A percentile compares a stretch with the other conserved stretches of the same genome.
phyloP scores from a whole-genome alignment of 2,113 vertebrate species.

The Talpa occidentalis region DNA sequence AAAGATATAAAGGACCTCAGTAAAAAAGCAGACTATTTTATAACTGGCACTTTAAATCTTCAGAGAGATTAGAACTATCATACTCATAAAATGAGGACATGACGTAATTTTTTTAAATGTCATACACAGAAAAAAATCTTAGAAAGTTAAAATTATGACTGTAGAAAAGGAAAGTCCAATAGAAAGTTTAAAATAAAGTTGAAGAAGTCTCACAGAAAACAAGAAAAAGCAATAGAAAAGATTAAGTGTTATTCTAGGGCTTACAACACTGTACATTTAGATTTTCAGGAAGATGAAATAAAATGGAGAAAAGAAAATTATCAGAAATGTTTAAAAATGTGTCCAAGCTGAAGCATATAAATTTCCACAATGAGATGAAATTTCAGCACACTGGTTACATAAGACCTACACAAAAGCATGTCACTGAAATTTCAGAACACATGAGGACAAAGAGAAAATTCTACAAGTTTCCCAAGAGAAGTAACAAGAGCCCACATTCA shows the following conservation, averaged over 20 bases:
- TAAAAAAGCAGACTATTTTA: not conserved
- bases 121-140: not conserved
- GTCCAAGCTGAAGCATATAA: not conserved
- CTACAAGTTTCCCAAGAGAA: not conserved
- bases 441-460: not conserved
- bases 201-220: not conserved
- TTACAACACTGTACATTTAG: not conserved
- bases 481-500: not conserved
- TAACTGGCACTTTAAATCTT: not conserved
- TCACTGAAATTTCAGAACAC: not conserved
- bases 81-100: slow-evolving; percentile 15
- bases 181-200: not conserved
- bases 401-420: not conserved
- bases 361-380: not conserved
- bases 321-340: not conserved
- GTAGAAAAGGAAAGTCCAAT: not conserved
- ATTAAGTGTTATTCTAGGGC: not conserved
- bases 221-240: not conserved
- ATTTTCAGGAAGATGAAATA: not conserved
- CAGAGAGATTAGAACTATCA: not conserved
- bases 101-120: not conserved
- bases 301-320: not conserved
- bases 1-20: not conserved
- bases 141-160: slow-evolving; percentile 48
- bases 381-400: not conserved